Base-by-base conservation (phyloP, 2,888 invertebrate species). In the Tribolium freemani region DNA sequence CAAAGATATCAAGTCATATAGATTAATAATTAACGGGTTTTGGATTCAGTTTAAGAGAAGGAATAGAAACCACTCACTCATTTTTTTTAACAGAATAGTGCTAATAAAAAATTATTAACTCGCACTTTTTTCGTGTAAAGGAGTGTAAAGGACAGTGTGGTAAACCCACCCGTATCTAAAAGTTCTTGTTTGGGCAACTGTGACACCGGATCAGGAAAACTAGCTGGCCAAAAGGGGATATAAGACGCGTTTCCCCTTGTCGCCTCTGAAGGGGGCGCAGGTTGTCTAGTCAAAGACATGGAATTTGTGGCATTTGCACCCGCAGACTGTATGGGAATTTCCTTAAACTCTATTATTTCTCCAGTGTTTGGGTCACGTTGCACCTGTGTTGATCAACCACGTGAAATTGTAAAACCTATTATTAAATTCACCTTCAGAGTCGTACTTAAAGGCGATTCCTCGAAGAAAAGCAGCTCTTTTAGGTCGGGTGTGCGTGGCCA, bases 141-240 rank as follows among this genome's bases (percentile, higher is more conserved):
- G 16, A 16, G 16, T 16, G 1, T 16, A 2, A 16, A 2, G 16
- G 1, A 16, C 16, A 45, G 16, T 38, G 60, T 51, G 16, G 56
- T 38, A 67, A 8, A 66, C 30, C 45, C 56, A 77, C 75, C 76
- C 50, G 68, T 70, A 20, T 81, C 76, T 38, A 73, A 44, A 16
- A 74, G 9, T 69, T 61, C 74, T 63, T 70, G 79, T 48, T 87
- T 86, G 0, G 90, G 88, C 56, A 90, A 88, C 74, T 91, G 89
- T n/a, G 76, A 66, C 8, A 77, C 72, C 30, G 88, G 87, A 73
- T 88, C 86, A 16, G 89, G 87, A 84, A 95, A 93, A 1, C 95
- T 94, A 54, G 95, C 96, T 0, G 97, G 97, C 90, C 95, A 91
- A 84, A 97, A 97, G 0, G 96, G 96, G 82, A 91, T 93, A 84